phyloP scores from a whole-genome alignment of 2,888 invertebrate species.

The Agriopis marginaria region DNA sequence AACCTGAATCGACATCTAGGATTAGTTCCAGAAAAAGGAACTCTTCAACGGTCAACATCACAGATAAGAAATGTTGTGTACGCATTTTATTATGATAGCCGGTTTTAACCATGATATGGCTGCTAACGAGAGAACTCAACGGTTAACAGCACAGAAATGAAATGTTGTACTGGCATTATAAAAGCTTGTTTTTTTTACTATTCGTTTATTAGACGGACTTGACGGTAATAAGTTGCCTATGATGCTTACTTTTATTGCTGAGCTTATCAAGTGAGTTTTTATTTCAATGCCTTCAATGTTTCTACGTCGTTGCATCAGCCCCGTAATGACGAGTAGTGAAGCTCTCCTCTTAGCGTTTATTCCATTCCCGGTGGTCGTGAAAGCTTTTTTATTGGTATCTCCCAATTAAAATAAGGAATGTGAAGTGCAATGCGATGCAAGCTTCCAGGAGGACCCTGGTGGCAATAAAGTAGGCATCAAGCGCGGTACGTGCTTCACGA shows the following conservation, averaged over 20 bases:
- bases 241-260: conserved; percentile 15
- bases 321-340: conserved; percentile 10
- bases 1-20: no score
- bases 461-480: conserved; percentile 79
- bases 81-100: conserved; percentile 15
- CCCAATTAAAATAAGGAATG: conserved; percentile 59
- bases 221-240: conserved; percentile 14
- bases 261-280: conserved; percentile 24
- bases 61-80: no score
- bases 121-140: no score
- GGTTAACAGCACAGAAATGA: no score
- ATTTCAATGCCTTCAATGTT: conserved; percentile 20
- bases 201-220: not conserved
- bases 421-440: conserved; percentile 64
- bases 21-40: no score
- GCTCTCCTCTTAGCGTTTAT: conserved; percentile 5
- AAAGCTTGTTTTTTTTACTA: no score
- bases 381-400: conserved; percentile 49
- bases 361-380: conserved; percentile 29
- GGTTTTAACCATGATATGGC: no score
- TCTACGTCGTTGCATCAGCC: conserved; percentile 13
- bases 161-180: no score
- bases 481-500: conserved; percentile 69
- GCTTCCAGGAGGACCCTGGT: conserved; percentile 58
- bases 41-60: no score